Percentiles rank a stretch among this genome's conserved stretches.
Evolutionary conservation across 2,888 invertebrate genomes (phyloP).

Genomic region (Sympetrum striolatum): DNA sequence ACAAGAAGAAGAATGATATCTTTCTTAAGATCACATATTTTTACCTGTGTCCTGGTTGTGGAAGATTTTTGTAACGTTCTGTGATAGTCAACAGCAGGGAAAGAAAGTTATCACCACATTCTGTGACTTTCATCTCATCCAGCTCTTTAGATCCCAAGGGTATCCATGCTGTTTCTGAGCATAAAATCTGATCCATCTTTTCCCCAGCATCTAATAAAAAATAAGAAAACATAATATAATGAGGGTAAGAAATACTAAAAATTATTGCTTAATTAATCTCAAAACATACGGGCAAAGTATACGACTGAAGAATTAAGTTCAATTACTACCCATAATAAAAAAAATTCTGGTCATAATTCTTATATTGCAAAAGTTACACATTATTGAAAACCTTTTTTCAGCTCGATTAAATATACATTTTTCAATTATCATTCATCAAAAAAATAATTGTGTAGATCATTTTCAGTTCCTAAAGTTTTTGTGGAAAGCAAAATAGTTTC

Average conservation of each 20-base stretch:
- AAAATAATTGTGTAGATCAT: too few relatives aligned
- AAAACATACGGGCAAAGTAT: too few relatives aligned
- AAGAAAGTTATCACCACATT: slow-evolving; percentile 88
- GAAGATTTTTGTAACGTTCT: slow-evolving; percentile 81
- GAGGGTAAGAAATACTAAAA: not conserved
- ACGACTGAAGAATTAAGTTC: not conserved
- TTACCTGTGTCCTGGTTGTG: slow-evolving; percentile 82
- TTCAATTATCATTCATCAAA: too few relatives aligned
- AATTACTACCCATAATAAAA: not conserved
- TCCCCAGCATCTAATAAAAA: slow-evolving; percentile 76
- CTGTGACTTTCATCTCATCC: slow-evolving; percentile 75
- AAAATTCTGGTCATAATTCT: not conserved
- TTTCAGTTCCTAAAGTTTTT: too few relatives aligned
- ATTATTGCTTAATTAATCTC: not conserved
- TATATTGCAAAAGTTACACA: not conserved
- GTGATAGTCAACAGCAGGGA: slow-evolving; percentile 85
- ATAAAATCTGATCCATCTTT: slow-evolving; percentile 87
- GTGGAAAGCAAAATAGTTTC: too few relatives aligned
- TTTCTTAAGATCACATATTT: not conserved
- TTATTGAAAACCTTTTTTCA: too few relatives aligned
- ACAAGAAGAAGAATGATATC: too few relatives aligned
- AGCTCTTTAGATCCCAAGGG: slow-evolving; percentile 61
- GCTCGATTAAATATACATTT: too few relatives aligned
- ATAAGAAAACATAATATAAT: not conserved
- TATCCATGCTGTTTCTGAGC: slow-evolving; percentile 73